Evolutionary conservation across 1,140 invertebrate species (phyloP).

Genomic region (Drosophila kurseongensis): DNA sequence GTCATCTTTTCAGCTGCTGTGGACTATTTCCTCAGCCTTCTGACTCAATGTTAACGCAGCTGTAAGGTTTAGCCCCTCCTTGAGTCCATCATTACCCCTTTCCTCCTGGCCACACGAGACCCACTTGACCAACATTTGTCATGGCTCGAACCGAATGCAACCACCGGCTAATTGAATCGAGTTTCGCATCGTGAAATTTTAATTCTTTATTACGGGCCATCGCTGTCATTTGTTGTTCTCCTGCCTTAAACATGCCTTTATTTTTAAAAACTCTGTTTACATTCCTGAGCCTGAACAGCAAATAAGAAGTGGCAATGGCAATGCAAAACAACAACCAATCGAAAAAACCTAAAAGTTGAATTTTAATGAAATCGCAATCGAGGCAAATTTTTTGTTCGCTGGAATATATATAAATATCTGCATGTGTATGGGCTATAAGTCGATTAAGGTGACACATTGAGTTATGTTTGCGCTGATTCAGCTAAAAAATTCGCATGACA

Average conservation of each 20-base stretch:
- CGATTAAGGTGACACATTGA: conserved; percentile 74
- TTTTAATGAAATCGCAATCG: conserved; percentile 65
- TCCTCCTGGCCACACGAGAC: neutral
- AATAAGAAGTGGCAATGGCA: conserved; percentile 15
- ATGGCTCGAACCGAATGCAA: conserved; percentile 47
- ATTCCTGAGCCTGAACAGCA: conserved; percentile 35
- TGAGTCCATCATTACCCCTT: conserved; percentile 5
- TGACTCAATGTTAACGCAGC: conserved; percentile 43
- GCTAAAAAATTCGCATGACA: conserved; percentile 53
- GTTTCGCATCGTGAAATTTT: conserved; percentile 41
- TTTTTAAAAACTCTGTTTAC: conserved; percentile 66
- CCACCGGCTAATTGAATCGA: conserved; percentile 51
- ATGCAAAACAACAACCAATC: conserved; percentile 13
- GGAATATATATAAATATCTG: conserved; percentile 10
- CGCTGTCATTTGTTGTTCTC: conserved; percentile 7
- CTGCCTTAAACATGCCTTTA: conserved; percentile 40
- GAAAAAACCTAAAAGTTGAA: conserved; percentile 33
- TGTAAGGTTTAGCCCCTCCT: conserved; percentile 34
- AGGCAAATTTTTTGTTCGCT: conserved; percentile 56
- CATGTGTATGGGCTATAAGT: conserved; percentile 33
- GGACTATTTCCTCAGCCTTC: conserved; percentile 15
- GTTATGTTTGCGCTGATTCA: conserved; percentile 70
- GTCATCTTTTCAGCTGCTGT: conserved; percentile 13
- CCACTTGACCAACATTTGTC: conserved; percentile 66
- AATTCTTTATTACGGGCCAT: conserved; percentile 37